Evolutionary conservation across 2,797 vertebrate species (phyloP).

Genomic region (Rhinoraja longicauda): DNA sequence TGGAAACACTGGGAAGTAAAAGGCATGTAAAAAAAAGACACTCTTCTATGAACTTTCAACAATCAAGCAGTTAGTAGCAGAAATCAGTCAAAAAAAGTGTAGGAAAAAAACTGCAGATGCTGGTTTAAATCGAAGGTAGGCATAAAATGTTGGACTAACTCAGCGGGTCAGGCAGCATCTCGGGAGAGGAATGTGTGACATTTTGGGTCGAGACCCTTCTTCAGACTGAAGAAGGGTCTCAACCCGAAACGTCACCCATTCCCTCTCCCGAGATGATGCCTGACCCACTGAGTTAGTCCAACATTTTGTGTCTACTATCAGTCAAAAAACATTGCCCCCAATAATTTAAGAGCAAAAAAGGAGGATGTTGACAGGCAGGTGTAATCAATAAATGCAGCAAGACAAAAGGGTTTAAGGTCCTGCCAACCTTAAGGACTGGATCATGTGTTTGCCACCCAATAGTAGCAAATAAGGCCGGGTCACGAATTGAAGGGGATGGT

Average conservation of each 20-base stretch:
- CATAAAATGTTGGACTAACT: no score
- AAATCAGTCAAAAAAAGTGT: neutral
- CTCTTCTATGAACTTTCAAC: no score
- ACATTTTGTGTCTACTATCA: no score
- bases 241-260: no score
- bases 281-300: no score
- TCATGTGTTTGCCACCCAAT: neutral
- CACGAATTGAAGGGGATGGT: neutral
- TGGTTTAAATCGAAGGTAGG: no score
- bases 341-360: neutral
- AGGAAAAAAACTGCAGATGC: no score
- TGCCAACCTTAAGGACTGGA: neutral
- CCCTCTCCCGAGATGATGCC: no score
- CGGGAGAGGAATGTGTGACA: no score
- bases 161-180: no score
- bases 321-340: neutral
- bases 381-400: neutral
- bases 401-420: neutral
- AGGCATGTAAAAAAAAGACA: slow-evolving; percentile 36
- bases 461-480: neutral
- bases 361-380: neutral
- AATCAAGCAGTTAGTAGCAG: slow-evolving; percentile 35
- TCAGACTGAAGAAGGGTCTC: no score
- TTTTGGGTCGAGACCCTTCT: no score
- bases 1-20: slow-evolving; percentile 36